Percentiles rank a stretch among this genome's conserved stretches.
phyloP scores from a whole-genome alignment of 2,888 invertebrate species.

The Craniophora ligustri region DNA sequence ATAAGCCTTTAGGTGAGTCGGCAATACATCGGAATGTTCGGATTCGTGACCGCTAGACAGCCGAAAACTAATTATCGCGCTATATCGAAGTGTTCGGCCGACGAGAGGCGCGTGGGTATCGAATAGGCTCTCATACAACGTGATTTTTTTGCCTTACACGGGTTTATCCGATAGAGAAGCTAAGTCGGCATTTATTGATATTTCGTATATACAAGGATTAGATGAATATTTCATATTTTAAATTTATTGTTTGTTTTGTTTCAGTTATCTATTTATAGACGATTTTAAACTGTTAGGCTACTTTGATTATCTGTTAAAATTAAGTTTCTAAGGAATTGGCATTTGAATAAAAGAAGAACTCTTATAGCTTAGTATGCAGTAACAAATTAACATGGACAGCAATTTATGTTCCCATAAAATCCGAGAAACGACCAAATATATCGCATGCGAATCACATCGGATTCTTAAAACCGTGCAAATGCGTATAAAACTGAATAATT shows the following conservation, averaged over 20 bases:
- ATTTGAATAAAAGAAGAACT: conserved; percentile 3
- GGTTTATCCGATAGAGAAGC: conserved; percentile 4
- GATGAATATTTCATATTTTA: too few relatives aligned
- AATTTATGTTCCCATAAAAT: conserved; percentile 42
- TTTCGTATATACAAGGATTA: conserved; percentile 21
- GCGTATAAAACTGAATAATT: conserved; percentile 46
- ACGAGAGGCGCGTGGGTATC: conserved; percentile 45
- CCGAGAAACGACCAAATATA: conserved; percentile 31
- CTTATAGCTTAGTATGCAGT: conserved; percentile 7
- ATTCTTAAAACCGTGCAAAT: conserved; percentile 57
- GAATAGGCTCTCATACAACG: conserved; percentile 41
- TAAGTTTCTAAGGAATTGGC: conserved; percentile 2
- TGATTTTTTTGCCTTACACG: conserved; percentile 30
- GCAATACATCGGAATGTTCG: conserved; percentile 74
- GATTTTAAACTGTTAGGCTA: conserved; percentile 15
- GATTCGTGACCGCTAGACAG: conserved; percentile 76
- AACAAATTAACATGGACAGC: conserved; percentile 27
- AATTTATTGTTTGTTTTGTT: neutral
- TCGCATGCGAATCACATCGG: conserved; percentile 54
- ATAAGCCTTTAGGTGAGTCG: conserved; percentile 76
- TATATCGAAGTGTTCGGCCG: conserved; percentile 60
- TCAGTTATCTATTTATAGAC: conserved; percentile 2
- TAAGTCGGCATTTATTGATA: conserved; percentile 1
- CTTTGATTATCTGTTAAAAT: conserved; percentile 27
- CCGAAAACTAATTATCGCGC: conserved; percentile 79